phyloP scores from a whole-genome alignment of 2,113 vertebrate genomes.

The Paedocypris sp. region DNA sequence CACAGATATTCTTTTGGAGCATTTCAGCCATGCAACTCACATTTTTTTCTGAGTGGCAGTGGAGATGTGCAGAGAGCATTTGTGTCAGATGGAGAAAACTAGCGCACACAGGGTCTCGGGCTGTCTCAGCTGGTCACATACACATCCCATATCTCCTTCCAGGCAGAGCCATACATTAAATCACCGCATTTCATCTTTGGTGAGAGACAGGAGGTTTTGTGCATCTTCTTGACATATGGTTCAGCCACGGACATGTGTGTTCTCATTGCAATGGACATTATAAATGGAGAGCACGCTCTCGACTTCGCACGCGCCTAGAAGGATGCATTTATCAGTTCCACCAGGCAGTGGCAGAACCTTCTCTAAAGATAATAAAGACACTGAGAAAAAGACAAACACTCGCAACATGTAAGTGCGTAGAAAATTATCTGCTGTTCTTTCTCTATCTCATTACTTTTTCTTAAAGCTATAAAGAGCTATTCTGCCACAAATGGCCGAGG shows the following conservation, averaged over 20 bases:
- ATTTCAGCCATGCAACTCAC: conserved; percentile 5
- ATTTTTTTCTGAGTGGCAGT: conserved; percentile 32
- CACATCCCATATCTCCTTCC: conserved; percentile 51
- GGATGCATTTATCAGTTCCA: conserved; percentile 43
- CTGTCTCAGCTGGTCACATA: conserved; percentile 38
- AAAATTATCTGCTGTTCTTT: conserved; percentile 41
- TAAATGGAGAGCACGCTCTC: conserved; percentile 35
- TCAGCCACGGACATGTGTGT: conserved; percentile 31
- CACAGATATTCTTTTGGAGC: neutral
- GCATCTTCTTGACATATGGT: conserved; percentile 26
- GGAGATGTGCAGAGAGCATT: conserved; percentile 16
- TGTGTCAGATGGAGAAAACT: conserved; percentile 6
- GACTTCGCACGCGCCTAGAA: conserved; percentile 36
- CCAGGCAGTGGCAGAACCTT: conserved; percentile 41
- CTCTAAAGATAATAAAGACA: conserved; percentile 1
- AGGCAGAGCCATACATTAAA: conserved; percentile 50
- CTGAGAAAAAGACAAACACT: conserved; percentile 20
- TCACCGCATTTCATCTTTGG: conserved; percentile 54
- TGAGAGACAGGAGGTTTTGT: conserved; percentile 37
- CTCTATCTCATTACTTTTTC: conserved; percentile 47
- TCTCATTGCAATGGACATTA: conserved; percentile 28
- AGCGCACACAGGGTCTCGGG: conserved; percentile 41
- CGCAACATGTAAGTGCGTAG: conserved; percentile 36
- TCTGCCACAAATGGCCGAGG: conserved; percentile 60
- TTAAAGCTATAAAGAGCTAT: conserved; percentile 62